These are phyloP conservation scores for Leucophenga montana DNA, from an alignment of 2,888 invertebrate genomes.

Conservation along the genomic window DNA sequence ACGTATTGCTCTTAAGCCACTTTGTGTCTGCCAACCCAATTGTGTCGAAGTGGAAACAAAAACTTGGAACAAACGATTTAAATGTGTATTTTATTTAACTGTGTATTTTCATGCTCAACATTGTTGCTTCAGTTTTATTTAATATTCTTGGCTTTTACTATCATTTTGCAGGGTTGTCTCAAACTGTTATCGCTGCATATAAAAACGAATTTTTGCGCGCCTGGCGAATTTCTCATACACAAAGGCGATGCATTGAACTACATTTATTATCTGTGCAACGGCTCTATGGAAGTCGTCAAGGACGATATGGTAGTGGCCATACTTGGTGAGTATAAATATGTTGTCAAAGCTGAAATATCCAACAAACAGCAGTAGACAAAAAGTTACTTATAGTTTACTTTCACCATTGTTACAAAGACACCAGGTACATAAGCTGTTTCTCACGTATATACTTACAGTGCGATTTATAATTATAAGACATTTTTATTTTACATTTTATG, in stretches of 20 bases:
- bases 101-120: conserved; percentile 39
- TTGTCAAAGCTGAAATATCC: background rate
- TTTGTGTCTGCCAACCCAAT: conserved; percentile 3
- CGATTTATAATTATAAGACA: no score
- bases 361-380: background rate
- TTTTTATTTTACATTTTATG: no score
- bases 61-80: background rate
- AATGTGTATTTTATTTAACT: conserved; percentile 6
- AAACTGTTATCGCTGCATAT: conserved; percentile 94
- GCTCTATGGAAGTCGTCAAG: conserved; percentile 97
- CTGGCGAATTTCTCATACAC: conserved; percentile 94
- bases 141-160: conserved; percentile 22
- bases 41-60: background rate
- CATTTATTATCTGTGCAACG: conserved; percentile 96
- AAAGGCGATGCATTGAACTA: conserved; percentile 94
- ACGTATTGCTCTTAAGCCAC: background rate
- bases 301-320: conserved; percentile 98
- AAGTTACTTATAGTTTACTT: background rate
- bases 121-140: conserved; percentile 11
- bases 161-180: conserved; percentile 81
- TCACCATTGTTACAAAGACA: no score
- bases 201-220: conserved; percentile 95
- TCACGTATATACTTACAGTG: no score
- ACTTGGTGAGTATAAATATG: conserved; percentile 80
- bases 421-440: no score